Conservation (phyloP, 2,888 invertebrate species). For the Cenopis cana region DNA sequence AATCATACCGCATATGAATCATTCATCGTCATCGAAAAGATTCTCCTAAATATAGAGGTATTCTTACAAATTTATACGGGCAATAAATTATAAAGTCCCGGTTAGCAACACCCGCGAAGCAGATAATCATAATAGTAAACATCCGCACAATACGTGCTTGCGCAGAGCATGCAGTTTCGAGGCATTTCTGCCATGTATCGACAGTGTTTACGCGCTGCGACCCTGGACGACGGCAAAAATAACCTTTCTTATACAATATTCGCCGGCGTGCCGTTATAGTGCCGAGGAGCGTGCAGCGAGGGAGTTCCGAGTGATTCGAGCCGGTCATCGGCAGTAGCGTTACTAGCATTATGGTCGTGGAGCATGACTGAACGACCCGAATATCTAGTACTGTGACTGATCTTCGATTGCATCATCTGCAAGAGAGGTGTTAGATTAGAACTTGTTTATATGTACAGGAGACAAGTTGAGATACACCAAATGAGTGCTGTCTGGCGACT, state of each 20-base stretch:
- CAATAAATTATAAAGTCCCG: constrained; percentile 34
- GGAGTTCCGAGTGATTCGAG: constrained; percentile 50
- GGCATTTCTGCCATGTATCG: constrained; percentile 50
- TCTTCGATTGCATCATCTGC: constrained; percentile 4
- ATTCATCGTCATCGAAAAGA: constrained; percentile 16
- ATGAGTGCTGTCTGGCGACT: no score
- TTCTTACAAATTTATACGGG: constrained; percentile 30
- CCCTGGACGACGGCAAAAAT: constrained; percentile 61
- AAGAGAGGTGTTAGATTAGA: background rate
- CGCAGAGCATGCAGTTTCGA: constrained; percentile 44
- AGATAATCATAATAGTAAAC: constrained; percentile 50
- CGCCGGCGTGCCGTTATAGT: constrained; percentile 54
- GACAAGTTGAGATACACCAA: no score
- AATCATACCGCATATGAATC: constrained; percentile 15
- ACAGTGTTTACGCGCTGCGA: constrained; percentile 56
- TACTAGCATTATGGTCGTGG: constrained; percentile 19
- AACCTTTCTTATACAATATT: constrained; percentile 61
- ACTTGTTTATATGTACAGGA: background rate
- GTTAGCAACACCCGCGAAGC: constrained; percentile 37
- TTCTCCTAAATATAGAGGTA: constrained; percentile 28
- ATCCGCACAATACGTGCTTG: constrained; percentile 46
- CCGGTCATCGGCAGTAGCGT: constrained; percentile 31
- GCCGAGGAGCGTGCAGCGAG: constrained; percentile 46
- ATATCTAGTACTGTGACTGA: constrained; percentile 13
- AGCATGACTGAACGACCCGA: constrained; percentile 19